Conservation (phyloP, 2,797 vertebrate genomes). For the Anabacerthia variegaticeps region DNA sequence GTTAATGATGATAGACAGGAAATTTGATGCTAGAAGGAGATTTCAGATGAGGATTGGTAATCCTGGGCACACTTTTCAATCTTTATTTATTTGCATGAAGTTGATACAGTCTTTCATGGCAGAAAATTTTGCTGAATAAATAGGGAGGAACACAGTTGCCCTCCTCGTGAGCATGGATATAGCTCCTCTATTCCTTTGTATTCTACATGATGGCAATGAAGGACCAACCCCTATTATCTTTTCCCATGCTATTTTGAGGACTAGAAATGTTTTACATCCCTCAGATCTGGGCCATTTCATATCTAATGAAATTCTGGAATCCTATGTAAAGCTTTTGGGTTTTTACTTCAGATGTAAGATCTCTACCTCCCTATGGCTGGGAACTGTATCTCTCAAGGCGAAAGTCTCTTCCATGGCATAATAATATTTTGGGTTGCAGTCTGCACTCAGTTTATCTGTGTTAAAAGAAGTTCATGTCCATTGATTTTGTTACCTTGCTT, state of each 20-base stretch:
- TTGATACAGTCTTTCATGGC: neutral
- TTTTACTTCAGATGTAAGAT: neutral
- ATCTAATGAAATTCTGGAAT: neutral
- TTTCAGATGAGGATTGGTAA: neutral
- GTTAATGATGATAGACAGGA: neutral
- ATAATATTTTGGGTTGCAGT: neutral
- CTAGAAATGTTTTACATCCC: neutral
- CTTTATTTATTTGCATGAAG: neutral
- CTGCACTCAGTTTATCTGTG: neutral
- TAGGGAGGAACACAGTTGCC: neutral
- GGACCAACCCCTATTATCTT: neutral
- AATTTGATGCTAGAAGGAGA: neutral
- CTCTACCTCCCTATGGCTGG: neutral
- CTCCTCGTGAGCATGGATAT: too few relatives aligned
- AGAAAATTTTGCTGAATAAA: neutral
- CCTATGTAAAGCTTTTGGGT: neutral
- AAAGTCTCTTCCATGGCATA: neutral
- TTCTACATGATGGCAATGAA: neutral
- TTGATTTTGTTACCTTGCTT: neutral
- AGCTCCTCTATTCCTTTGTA: neutral
- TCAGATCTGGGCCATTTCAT: neutral
- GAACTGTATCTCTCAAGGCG: neutral
- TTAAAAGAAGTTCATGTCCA: neutral
- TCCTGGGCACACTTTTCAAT: neutral
- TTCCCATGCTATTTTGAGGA: neutral